Base-by-base conservation (phyloP, 2,797 vertebrate genomes). In the Centroberyx gerrardi region DNA sequence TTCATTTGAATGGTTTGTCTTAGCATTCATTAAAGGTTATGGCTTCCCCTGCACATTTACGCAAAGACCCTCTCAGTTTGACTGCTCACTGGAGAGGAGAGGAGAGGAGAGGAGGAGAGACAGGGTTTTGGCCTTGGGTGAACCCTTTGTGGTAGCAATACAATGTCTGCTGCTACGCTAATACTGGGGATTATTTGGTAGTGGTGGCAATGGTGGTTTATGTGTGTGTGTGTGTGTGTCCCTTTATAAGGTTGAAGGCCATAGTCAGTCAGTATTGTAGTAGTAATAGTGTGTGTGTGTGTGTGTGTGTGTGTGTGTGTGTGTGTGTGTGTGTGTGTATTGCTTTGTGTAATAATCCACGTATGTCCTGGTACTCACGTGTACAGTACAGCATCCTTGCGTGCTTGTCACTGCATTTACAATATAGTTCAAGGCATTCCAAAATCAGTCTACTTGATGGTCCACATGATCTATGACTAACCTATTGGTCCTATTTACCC, bases 401-500 rank as follows among this genome's bases (percentile, higher is more conserved):
- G 53, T 70, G 53, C 33, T 52, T 70, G 56, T 75, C 53, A 40
- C 42, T 74, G 69, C 29, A 59, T 58, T 63, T 38, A 70, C 58
- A 72, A 14, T 42, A 67, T 52, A 71, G 67, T 62, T 71, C 46
- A 81, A 49, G 52, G 48, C 44, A 70, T 76, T 87, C 27, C 44
- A 63, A 80, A 84, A 88, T 83, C 60, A 79, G 60, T 60, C 48
- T 42, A 90, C 74, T 92, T 91, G 84, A 90, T 91, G 78, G 86
- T 90, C 75, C 60, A 84, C 63, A 72, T 92, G 60, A 80, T 85
- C 78, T 86, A 70, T 76, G 65, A 49, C 28, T 59, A 72, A 83
- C 40, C 61, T 68, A 81, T 62, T 18, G 44, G 49, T 69, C 60
- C 64, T 55, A 73, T 86, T 83, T 80, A 64, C 28, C 75, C 72